phyloP scores from a whole-genome alignment of 2,797 vertebrate genomes.

The Poecilia wingei region DNA sequence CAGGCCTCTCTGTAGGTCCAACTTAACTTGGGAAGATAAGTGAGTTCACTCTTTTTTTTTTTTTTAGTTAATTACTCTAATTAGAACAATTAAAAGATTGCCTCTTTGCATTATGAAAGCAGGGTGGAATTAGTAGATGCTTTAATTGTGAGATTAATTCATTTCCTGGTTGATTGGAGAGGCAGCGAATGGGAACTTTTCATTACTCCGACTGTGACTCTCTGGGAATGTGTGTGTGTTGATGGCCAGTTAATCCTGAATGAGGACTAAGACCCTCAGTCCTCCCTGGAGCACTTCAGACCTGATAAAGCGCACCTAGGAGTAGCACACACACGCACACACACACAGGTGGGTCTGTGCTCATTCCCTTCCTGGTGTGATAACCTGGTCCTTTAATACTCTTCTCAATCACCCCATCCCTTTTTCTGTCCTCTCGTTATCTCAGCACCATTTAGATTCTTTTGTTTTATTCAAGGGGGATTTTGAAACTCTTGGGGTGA shows the following conservation, averaged over 20 bases:
- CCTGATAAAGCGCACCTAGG: conserved; percentile 79
- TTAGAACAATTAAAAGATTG: conserved; percentile 86
- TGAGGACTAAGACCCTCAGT: conserved; percentile 72
- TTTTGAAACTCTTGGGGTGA: conserved; percentile 60
- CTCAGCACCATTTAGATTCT: conserved; percentile 45
- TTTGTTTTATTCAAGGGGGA: conserved; percentile 55
- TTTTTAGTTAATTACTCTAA: conserved; percentile 76
- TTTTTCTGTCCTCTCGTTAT: conserved; percentile 44
- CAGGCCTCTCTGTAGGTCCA: conserved; percentile 63
- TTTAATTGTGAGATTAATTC: conserved; percentile 87
- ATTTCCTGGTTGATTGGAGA: conserved; percentile 87
- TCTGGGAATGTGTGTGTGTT: conserved; percentile 64
- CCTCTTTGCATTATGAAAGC: conserved; percentile 78
- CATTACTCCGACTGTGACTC: conserved; percentile 70
- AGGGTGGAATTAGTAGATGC: conserved; percentile 80
- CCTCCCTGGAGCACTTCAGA: conserved; percentile 62
- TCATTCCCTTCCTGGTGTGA: conserved; percentile 71
- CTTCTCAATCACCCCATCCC: conserved; percentile 59
- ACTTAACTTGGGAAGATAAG: conserved; percentile 73
- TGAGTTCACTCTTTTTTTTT: conserved; percentile 52
- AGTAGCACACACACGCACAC: conserved; percentile 43
- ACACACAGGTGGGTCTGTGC: conserved; percentile 49
- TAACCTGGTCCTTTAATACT: conserved; percentile 76
- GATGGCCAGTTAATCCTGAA: conserved; percentile 77
- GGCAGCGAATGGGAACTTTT: conserved; percentile 78